These are phyloP conservation scores for Narcine bancroftii DNA, from an alignment of 2,113 vertebrate species.

Conservation along the genomic window DNA sequence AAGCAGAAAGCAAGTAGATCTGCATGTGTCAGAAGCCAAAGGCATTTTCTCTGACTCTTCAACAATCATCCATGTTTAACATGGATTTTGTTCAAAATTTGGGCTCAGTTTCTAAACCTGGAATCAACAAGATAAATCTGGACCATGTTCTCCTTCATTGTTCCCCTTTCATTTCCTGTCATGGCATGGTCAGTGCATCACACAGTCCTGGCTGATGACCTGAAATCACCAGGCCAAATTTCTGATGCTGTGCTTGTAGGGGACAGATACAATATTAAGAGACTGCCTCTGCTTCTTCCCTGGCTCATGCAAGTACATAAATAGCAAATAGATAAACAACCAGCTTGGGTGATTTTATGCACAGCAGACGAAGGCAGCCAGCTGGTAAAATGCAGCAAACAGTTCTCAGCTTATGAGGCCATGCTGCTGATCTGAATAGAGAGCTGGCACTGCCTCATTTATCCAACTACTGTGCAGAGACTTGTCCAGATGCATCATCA, in stretches of 20 bases:
- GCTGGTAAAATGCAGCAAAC: background rate
- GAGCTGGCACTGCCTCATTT: background rate
- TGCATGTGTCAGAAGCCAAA: background rate
- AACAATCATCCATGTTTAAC: background rate
- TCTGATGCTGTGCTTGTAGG: background rate
- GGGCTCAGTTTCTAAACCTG: too few species aligned
- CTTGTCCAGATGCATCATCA: background rate
- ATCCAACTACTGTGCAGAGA: background rate
- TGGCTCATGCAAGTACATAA: background rate
- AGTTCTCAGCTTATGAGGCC: background rate
- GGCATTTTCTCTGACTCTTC: background rate
- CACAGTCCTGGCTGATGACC: too few species aligned
- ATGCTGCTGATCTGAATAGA: background rate
- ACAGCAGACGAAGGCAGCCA: background rate
- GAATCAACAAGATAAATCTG: too few species aligned
- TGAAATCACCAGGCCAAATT: background rate
- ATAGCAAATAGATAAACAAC: background rate
- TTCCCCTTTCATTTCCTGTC: too few species aligned
- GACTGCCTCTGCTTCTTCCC: background rate
- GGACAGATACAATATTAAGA: background rate
- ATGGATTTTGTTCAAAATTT: background rate
- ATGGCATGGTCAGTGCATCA: too few species aligned
- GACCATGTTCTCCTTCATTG: too few species aligned
- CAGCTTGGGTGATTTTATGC: background rate
- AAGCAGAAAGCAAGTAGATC: background rate